Evolutionary conservation across 2,888 invertebrate genomes (phyloP).

Genomic region (Nomada hirtipes): DNA sequence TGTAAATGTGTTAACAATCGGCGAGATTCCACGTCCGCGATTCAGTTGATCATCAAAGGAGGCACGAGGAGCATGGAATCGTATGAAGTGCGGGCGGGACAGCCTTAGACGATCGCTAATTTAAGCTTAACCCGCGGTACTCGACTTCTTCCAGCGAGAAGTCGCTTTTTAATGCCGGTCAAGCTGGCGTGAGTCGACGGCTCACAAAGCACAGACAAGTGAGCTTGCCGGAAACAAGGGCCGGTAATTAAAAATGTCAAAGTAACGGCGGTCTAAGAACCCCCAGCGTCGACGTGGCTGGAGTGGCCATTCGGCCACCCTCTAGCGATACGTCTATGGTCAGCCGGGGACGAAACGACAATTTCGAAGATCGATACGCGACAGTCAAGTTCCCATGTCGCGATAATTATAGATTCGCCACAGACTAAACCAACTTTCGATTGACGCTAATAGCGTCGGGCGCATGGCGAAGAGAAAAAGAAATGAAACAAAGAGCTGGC

Average conservation of each 20-base stretch:
- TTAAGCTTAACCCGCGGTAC: conserved; percentile 55
- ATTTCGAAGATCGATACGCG: conserved; percentile 62
- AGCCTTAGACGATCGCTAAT: conserved; percentile 64
- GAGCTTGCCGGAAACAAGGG: conserved; percentile 66
- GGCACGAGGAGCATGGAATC: conserved; percentile 28
- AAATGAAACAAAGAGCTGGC: not conserved
- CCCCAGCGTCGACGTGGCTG: conserved; percentile 31
- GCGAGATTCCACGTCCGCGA: conserved; percentile 10
- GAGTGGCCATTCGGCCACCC: conserved; percentile 50
- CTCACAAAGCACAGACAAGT: conserved; percentile 68
- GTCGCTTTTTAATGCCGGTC: conserved; percentile 71
- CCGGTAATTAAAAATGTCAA: conserved; percentile 74
- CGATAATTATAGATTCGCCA: conserved; percentile 37
- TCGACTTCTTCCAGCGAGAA: conserved; percentile 41
- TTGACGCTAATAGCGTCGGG: not conserved
- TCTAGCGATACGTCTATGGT: conserved; percentile 20
- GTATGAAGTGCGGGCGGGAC: conserved; percentile 36
- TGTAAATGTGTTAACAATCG: not conserved
- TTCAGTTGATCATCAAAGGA: conserved; percentile 31
- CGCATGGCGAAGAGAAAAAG: not conserved
- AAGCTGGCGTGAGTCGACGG: conserved; percentile 61
- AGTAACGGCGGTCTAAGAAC: conserved; percentile 68
- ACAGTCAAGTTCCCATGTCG: conserved; percentile 56
- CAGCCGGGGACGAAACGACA: conserved; percentile 32
- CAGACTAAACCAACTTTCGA: conserved; percentile 20